Base-by-base conservation (phyloP, 2,888 invertebrate genomes). In the Caenorhabditis zanzibari region DNA sequence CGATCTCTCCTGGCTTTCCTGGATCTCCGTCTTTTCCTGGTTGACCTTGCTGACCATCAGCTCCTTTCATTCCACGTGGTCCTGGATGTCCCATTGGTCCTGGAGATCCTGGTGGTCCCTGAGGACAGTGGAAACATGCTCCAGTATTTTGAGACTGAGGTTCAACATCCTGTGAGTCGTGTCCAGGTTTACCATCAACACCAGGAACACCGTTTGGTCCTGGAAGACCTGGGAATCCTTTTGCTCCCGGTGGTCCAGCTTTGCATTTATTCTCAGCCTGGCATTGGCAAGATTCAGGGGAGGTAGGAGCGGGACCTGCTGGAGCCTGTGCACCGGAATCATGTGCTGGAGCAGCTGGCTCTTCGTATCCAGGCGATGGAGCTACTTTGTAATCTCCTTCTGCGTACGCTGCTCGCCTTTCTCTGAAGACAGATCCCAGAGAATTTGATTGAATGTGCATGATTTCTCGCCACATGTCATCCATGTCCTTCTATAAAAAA, bases 1-100 rank as follows among this genome's bases (percentile, higher is more conserved):
- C 88, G 49, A 83, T 83, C 22, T 85, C 85, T 52, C 88, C 88
- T n/a, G 86, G 85, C 26, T 86, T 84, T 68, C 87, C 88, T n/a
- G 88, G 86, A 41, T 81, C 63, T 52, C 88, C 88, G 47, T 86
- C 86, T 58, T 84, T 85, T 32, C 88, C 88, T 12, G 68, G 28
- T 32, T 69, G 72, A 12, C 86, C 88, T 52, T 28, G 80, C 44
- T 85, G 85, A 12, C 88, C 88, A 47, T 81, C 84, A 9, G 85
- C 68, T 49, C 88, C 88, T 24, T 71, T 75, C 84, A 85, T 77
- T 81, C 88, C 88, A 24, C 85, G 84, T 14, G 83, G 63, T 74
- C 88, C 88, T n/a, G 82, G 76, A 32, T 82, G 77, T 19, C 88
- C 88, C 73, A 81, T 79, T 16, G 86, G 80, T 35, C 88, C 88